These are phyloP conservation scores for Rhagonycha lutea DNA, from an alignment of 2,888 invertebrate species.

Conservation along the genomic window DNA sequence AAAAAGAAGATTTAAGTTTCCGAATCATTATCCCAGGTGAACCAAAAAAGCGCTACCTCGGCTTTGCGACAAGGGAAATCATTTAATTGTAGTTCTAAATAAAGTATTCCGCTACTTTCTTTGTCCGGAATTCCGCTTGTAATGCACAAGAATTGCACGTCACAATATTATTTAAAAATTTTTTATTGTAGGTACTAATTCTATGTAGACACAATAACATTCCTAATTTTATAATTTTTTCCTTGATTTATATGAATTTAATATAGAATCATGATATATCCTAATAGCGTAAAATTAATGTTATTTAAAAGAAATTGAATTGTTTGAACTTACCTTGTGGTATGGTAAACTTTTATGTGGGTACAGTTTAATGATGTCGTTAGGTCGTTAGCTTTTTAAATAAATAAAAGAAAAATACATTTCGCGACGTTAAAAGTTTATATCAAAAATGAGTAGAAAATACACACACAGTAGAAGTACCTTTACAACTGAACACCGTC, in stretches of 20 bases:
- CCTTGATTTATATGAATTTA: not conserved
- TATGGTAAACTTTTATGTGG: conserved; percentile 6
- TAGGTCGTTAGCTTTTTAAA: conserved; percentile 3
- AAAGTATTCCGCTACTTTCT: conserved; percentile 28
- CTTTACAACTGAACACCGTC: conserved; percentile 48
- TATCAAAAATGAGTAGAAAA: conserved; percentile 8
- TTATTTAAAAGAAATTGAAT: conserved; percentile 1
- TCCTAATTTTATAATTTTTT: not conserved
- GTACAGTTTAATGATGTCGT: conserved; percentile 15
- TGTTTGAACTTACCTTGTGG: conserved; percentile 17
- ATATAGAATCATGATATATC: not conserved
- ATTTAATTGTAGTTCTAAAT: conserved; percentile 43
- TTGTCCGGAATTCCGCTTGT: conserved; percentile 25
- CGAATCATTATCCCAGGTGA: conserved; percentile 39
- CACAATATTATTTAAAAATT: not conserved
- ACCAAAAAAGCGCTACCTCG: conserved; percentile 34
- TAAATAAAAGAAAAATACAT: conserved; percentile 17
- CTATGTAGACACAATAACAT: not conserved
- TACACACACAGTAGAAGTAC: conserved; percentile 35
- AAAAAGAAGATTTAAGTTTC: conserved; percentile 47
- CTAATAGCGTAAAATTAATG: not conserved
- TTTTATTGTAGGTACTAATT: not conserved
- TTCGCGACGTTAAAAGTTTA: conserved; percentile 14
- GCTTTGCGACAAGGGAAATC: conserved; percentile 38
- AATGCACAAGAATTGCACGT: conserved; percentile 9